phyloP scores from a whole-genome alignment of 2,113 vertebrate genomes.

The Mesembrinibis cayennensis region DNA sequence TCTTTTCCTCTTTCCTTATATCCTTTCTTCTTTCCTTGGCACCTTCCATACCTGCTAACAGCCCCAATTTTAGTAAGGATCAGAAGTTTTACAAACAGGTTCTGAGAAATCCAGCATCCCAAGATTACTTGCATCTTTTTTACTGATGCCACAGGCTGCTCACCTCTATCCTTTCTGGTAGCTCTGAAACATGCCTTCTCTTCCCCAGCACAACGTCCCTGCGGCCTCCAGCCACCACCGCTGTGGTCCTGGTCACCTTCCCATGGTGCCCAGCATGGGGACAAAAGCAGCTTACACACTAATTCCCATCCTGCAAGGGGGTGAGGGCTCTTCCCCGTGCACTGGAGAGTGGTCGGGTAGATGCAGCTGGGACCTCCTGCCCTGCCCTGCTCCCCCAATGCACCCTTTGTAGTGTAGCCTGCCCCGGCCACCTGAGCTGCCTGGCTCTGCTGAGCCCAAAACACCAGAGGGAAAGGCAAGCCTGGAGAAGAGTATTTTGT shows the following conservation, averaged over 20 bases:
- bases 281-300: background rate
- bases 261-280: accelerated
- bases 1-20: background rate
- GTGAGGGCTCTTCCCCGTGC: accelerated
- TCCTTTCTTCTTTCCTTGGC: background rate
- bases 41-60: background rate
- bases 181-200: background rate
- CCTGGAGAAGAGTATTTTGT: background rate
- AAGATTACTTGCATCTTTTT: background rate
- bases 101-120: background rate
- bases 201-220: accelerated
- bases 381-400: accelerated
- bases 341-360: background rate
- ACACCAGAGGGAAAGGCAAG: background rate
- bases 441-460: background rate
- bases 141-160: background rate
- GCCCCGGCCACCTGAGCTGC: accelerated
- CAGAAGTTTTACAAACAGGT: background rate
- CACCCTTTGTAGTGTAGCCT: accelerated
- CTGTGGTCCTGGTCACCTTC: accelerated
- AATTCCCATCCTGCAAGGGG: background rate
- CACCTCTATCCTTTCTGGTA: background rate
- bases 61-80: background rate
- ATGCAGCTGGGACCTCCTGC: background rate
- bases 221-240: background rate